phyloP scores from a whole-genome alignment of 2,888 invertebrate genomes.

The Nemapogon koenigi region DNA sequence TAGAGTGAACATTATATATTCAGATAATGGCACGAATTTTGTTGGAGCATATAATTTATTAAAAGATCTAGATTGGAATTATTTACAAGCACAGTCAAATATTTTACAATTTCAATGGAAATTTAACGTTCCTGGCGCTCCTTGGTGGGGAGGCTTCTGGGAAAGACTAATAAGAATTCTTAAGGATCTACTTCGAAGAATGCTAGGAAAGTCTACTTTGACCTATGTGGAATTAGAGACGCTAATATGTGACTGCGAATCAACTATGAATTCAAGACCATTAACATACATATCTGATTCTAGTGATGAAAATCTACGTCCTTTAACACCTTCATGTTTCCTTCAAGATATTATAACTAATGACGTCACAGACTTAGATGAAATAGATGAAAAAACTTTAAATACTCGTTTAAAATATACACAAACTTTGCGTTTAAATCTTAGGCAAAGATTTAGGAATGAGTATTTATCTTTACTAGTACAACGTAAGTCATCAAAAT shows the following conservation, averaged over 20 bases:
- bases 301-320: slow-evolving; percentile 1
- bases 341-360: not conserved
- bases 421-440: not conserved
- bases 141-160: too few species aligned
- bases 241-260: slow-evolving; percentile 5
- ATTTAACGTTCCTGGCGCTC: not conserved
- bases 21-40: slow-evolving; percentile 14
- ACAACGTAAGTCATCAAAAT: not conserved
- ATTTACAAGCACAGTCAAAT: not conserved
- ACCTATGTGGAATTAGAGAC: too few species aligned
- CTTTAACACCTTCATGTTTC: slow-evolving; percentile 1
- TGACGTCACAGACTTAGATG: not conserved
- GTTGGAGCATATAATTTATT: slow-evolving; percentile 8
- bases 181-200: not conserved
- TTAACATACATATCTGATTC: slow-evolving; percentile 1
- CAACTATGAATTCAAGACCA: slow-evolving; percentile 1
- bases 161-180: not conserved
- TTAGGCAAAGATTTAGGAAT: not conserved
- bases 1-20: slow-evolving; percentile 5
- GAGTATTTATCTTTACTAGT: not conserved
- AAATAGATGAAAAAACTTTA: not conserved
- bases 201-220: not conserved
- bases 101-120: not conserved
- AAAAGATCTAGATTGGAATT: not conserved
- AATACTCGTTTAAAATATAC: not conserved